These are phyloP conservation scores for Lacerta agilis DNA, from an alignment of 2,797 vertebrate genomes.

Conservation along the genomic window DNA sequence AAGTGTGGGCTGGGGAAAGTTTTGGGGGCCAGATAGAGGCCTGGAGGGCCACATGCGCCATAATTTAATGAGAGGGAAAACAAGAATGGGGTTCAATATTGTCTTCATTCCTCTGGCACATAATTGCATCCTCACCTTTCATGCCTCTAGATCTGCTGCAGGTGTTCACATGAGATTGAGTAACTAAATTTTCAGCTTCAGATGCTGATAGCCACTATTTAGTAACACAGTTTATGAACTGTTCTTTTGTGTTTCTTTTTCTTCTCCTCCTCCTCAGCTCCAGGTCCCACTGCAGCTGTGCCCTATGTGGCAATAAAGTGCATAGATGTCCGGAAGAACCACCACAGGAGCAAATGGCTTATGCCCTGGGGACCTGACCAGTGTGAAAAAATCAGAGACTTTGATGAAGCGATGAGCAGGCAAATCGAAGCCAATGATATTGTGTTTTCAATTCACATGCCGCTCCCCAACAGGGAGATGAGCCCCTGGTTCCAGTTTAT, in stretches of 20 bases:
- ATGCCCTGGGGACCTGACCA: constrained; percentile 91
- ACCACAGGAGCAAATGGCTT: constrained; percentile 88
- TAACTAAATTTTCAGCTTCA: not conserved
- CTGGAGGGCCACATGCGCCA: not conserved
- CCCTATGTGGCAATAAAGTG: constrained; percentile 90
- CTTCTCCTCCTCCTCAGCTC: constrained; percentile 79
- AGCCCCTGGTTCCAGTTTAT: constrained; percentile 99
- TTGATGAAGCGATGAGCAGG: constrained; percentile 88
- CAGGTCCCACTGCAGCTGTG: constrained; percentile 88
- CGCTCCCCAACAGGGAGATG: constrained; percentile 89
- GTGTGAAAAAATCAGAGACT: constrained; percentile 88
- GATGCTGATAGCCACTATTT: not conserved
- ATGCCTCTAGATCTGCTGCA: not conserved
- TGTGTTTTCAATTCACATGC: constrained; percentile 93
- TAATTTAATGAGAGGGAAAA: not conserved
- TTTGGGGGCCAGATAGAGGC: no score
- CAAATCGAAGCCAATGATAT: constrained; percentile 95
- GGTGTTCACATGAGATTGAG: no score
- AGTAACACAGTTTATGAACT: not conserved
- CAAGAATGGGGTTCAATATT: no score
- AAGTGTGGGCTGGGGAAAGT: no score
- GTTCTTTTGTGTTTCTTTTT: not conserved
- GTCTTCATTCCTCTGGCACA: not conserved
- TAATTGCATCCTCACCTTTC: not conserved
- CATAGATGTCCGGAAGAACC: constrained; percentile 84